A percentile compares a stretch with the other conserved stretches of the same genome.
phyloP scores from a whole-genome alignment of 2,797 vertebrate genomes.

The Scolopax rusticola region DNA sequence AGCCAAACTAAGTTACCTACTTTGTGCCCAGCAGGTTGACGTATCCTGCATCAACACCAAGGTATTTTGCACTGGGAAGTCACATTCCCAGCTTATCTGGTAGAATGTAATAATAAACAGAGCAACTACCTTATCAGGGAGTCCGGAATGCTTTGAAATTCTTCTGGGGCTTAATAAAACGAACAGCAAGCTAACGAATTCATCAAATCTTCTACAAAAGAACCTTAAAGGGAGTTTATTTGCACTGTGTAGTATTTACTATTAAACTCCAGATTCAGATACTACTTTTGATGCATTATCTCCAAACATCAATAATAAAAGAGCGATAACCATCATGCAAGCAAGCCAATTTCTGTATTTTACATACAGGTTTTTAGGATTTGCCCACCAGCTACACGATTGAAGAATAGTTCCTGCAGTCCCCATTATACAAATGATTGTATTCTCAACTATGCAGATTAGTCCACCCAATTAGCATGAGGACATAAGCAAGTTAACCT shows the following conservation, averaged over 20 bases:
- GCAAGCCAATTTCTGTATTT: slow-evolving; percentile 66
- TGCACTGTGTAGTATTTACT: slow-evolving; percentile 65
- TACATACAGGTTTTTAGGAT: slow-evolving; percentile 64
- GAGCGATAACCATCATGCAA: slow-evolving; percentile 69
- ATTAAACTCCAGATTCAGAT: slow-evolving; percentile 72
- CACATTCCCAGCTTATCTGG: slow-evolving; percentile 64
- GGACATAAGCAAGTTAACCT: slow-evolving; percentile 68
- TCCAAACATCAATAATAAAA: slow-evolving; percentile 70
- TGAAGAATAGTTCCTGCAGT: slow-evolving; percentile 59
- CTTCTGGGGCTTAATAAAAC: slow-evolving; percentile 69
- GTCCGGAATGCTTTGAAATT: slow-evolving; percentile 66
- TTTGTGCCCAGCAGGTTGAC: slow-evolving; percentile 69
- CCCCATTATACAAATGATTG: slow-evolving; percentile 56
- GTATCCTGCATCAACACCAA: slow-evolving; percentile 63
- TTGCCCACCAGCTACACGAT: slow-evolving; percentile 71
- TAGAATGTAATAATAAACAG: slow-evolving; percentile 49
- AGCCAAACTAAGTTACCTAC: slow-evolving; percentile 67
- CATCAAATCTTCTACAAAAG: slow-evolving; percentile 72
- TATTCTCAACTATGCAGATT: slow-evolving; percentile 61
- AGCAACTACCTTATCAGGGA: slow-evolving; percentile 68
- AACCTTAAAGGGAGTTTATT: slow-evolving; percentile 74
- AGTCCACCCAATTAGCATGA: slow-evolving; percentile 71
- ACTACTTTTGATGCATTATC: slow-evolving; percentile 71
- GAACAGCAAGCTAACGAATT: slow-evolving; percentile 74
- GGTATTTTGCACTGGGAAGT: slow-evolving; percentile 67